Evolutionary conservation across 2,797 vertebrate species (phyloP).

Genomic region (Tokudaia tokunoshimensis): DNA sequence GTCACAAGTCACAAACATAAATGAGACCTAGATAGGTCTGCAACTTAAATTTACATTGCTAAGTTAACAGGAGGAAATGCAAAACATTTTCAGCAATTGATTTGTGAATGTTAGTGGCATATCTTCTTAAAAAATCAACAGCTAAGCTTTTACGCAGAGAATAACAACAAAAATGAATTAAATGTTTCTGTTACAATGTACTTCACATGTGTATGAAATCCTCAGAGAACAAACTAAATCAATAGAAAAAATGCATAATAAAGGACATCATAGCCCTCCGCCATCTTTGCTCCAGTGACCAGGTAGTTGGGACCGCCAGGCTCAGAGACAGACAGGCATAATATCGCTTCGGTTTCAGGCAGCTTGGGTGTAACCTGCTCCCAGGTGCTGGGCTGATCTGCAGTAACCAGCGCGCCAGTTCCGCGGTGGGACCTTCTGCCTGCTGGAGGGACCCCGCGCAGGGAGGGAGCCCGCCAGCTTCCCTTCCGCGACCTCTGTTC

Average conservation of each 20-base stretch:
- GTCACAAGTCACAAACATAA: background rate
- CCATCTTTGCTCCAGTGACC: too few relatives aligned
- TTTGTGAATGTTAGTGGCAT: background rate
- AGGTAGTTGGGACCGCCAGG: too few relatives aligned
- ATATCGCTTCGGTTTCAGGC: too few relatives aligned
- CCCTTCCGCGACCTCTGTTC: too few relatives aligned
- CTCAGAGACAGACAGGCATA: too few relatives aligned
- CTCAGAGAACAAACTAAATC: background rate
- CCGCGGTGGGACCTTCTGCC: too few relatives aligned
- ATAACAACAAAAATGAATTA: background rate
- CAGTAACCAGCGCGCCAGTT: too few relatives aligned
- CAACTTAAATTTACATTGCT: slow-evolving; percentile 7
- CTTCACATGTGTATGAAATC: background rate
- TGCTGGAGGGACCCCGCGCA: too few relatives aligned
- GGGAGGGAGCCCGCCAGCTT: too few relatives aligned
- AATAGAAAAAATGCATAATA: background rate
- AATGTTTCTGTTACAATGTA: background rate
- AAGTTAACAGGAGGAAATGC: background rate
- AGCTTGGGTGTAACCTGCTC: too few relatives aligned
- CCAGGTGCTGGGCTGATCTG: too few relatives aligned
- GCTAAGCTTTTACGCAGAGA: slow-evolving; percentile 38
- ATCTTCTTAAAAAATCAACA: slow-evolving; percentile 49
- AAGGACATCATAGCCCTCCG: background rate
- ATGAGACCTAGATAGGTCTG: background rate
- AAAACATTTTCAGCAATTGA: background rate